phyloP scores from a whole-genome alignment of 2,888 invertebrate species.

The Spodoptera exigua region DNA sequence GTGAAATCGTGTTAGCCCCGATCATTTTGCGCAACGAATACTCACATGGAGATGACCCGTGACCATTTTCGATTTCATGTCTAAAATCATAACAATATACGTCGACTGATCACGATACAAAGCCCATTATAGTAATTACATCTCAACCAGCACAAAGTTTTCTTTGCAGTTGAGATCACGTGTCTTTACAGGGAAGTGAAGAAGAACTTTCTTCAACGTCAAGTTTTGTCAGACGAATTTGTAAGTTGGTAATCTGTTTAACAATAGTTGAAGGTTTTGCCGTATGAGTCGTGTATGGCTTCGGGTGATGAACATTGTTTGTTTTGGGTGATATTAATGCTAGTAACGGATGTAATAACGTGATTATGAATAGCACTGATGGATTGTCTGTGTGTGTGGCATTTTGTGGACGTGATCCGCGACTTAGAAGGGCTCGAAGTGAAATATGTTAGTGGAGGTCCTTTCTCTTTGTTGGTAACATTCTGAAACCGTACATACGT shows the following conservation, averaged over 20 bases:
- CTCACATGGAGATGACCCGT: constrained; percentile 80
- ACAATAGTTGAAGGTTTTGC: constrained; percentile 80
- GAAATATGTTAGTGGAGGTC: constrained; percentile 35
- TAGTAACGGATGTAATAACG: constrained; percentile 68
- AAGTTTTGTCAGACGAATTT: constrained; percentile 53
- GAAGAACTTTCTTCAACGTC: constrained; percentile 33
- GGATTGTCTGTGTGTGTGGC: constrained; percentile 73
- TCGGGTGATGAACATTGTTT: constrained; percentile 84
- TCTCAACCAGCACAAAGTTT: constrained; percentile 68
- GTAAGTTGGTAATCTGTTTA: constrained; percentile 71
- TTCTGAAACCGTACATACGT: constrained; percentile 31
- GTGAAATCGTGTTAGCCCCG: constrained; percentile 78
- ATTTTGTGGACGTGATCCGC: constrained; percentile 58
- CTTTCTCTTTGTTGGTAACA: constrained; percentile 45
- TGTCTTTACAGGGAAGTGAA: constrained; percentile 11
- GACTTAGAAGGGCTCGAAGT: constrained; percentile 45
- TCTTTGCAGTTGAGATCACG: constrained; percentile 58
- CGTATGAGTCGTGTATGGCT: constrained; percentile 83
- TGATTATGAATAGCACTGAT: constrained; percentile 73
- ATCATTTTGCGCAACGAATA: constrained; percentile 77
- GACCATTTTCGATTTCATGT: constrained; percentile 85
- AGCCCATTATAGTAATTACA: constrained; percentile 84
- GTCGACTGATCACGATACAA: constrained; percentile 80
- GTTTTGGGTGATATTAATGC: constrained; percentile 78
- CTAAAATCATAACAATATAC: constrained; percentile 85